Percentiles rank a stretch among this genome's conserved stretches.
Conservation (phyloP, 2,888 invertebrate species). For the Cerceris rybyensis region DNA sequence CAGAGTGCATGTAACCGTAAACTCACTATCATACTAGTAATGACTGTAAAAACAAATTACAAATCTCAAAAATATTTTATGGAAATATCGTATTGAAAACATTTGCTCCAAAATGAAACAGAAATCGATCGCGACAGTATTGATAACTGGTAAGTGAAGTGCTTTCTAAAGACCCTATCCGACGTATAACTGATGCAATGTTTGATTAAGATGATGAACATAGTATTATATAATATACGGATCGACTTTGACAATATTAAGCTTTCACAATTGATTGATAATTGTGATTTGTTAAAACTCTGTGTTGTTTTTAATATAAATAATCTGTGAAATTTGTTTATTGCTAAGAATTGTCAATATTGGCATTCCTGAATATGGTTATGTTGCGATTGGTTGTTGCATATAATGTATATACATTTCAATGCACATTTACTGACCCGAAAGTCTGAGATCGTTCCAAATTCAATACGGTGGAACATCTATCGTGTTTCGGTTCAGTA, state of each 20-base stretch:
- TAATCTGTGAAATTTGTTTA: not conserved
- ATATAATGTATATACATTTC: constrained; percentile 8
- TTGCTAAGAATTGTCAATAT: not conserved
- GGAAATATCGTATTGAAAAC: constrained; percentile 13
- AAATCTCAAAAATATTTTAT: not conserved
- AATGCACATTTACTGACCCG: constrained; percentile 4
- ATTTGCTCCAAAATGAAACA: constrained; percentile 5
- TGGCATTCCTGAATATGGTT: not conserved
- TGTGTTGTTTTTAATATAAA: not conserved
- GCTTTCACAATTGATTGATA: not conserved
- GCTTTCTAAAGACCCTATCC: too few relatives aligned
- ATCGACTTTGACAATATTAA: not conserved
- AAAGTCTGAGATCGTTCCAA: constrained; percentile 9
- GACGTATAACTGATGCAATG: too few relatives aligned
- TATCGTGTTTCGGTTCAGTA: constrained; percentile 1
- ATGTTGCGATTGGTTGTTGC: not conserved
- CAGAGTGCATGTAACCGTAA: too few relatives aligned
- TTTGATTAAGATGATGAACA: too few relatives aligned
- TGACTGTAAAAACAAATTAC: not conserved
- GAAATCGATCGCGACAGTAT: not conserved
- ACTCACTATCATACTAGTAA: too few relatives aligned
- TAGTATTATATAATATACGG: too few relatives aligned
- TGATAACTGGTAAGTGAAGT: not conserved
- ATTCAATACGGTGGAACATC: constrained; percentile 48
- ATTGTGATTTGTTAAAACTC: not conserved